Base-by-base conservation (phyloP, 2,888 invertebrate genomes). In the Caenorhabditis angaria region DNA sequence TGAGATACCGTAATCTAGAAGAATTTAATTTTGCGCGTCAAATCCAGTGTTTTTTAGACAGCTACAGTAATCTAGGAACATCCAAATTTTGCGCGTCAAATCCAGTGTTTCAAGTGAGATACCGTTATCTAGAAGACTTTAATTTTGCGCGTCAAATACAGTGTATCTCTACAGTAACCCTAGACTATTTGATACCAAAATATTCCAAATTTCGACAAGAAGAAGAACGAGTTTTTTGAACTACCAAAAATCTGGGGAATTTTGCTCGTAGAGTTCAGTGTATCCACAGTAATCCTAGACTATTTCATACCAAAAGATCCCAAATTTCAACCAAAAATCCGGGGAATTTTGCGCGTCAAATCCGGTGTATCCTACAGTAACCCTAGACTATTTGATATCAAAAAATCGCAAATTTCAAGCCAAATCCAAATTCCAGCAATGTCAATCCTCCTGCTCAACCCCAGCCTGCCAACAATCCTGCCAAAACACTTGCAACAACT, bases 401-500 rank as follows among this genome's bases (percentile, higher is more conserved):
- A n/a, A n/a, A n/a, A n/a, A n/a, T n/a, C n/a, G n/a, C n/a, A n/a
- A n/a, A n/a, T n/a, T n/a, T n/a, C n/a, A n/a, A n/a, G n/a, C n/a
- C n/a, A n/a, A n/a, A n/a, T n/a, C n/a, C n/a, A n/a, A n/a, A 0
- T 35, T 66, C 28, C 59, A 72, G 72, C 67, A 72, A 64, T 72
- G 72, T 29, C 67, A 56, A 29, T 67, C 67, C 0, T 51, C 67
- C 0, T 72, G 72, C n/a, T 61, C 63, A 0, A 64, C 72, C 0
- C 41, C 59, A 12, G 50, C 53, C 12, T 72, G 72, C 24, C 61
- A 64, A 6, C 67, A 67, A 50, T 61, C 72, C 0, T 72, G 72
- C n/a, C 64, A 72, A 25, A 72, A 72, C 14, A 72, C 67, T 18
- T 72, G 72, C 14, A 29, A 47, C n/a, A 25, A 24, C 5, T 41